These are phyloP conservation scores for Theretra japonica DNA, from an alignment of 2,888 invertebrate genomes.

Conservation along the genomic window DNA sequence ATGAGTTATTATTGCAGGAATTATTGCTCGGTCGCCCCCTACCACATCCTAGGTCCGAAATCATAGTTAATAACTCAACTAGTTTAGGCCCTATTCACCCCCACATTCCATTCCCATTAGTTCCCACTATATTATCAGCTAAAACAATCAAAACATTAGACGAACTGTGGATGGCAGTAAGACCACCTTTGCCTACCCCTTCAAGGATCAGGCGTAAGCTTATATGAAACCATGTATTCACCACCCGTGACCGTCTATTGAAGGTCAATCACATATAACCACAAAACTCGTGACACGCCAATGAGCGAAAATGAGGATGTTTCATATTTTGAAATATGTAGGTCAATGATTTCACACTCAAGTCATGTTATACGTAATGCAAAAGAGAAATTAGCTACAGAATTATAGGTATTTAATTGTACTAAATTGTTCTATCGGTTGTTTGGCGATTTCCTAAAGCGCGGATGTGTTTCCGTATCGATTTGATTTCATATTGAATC, in stretches of 20 bases:
- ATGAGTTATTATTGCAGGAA: too few species aligned
- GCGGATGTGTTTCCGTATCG: too few species aligned
- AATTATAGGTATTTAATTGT: slow-evolving; percentile 6
- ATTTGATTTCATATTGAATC: too few species aligned
- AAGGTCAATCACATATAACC: neutral
- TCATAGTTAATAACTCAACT: too few species aligned
- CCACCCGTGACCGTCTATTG: neutral
- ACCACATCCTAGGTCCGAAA: too few species aligned
- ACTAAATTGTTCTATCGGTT: neutral
- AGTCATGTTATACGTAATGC: neutral
- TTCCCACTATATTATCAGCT: too few species aligned
- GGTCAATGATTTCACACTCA: neutral
- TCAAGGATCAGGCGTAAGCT: neutral
- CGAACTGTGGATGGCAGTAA: too few species aligned
- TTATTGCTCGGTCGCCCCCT: too few species aligned
- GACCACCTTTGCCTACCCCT: too few species aligned
- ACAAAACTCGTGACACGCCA: neutral
- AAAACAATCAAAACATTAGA: too few species aligned
- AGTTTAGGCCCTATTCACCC: too few species aligned
- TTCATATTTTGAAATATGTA: neutral
- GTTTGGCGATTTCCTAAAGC: neutral
- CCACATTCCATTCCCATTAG: too few species aligned
- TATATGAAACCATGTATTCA: neutral
- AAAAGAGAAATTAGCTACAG: neutral
- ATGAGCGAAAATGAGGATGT: slow-evolving; percentile 8